Evolutionary conservation across 2,888 invertebrate species (phyloP).

Genomic region (Gymnosoma rotundatum): DNA sequence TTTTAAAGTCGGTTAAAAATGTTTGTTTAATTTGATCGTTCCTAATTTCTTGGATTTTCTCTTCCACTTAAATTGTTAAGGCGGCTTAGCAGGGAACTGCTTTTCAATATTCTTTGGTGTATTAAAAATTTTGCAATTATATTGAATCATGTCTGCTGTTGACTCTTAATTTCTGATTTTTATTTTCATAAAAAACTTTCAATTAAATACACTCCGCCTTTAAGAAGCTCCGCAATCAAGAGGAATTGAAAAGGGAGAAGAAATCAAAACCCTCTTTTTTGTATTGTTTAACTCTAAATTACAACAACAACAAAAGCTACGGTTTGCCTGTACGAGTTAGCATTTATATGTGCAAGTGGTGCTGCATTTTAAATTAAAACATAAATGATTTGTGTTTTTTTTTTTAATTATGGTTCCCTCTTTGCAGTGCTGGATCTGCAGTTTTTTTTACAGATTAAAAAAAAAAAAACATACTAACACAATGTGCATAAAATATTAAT

Average conservation of each 20-base stretch:
- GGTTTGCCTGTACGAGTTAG: background rate
- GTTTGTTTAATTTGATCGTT: no score
- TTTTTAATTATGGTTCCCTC: conserved; percentile 11
- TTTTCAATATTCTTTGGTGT: conserved; percentile 12
- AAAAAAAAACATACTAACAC: conserved; percentile 45
- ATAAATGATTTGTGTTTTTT: conserved; percentile 41
- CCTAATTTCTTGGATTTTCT: no score
- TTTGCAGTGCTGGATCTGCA: conserved; percentile 18
- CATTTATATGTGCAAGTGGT: conserved; percentile 47
- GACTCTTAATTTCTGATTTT: conserved; percentile 51
- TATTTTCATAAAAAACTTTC: conserved; percentile 49
- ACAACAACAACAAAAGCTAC: background rate
- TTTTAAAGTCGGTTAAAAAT: no score
- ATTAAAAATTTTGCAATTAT: conserved; percentile 25
- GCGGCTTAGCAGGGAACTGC: conserved; percentile 9
- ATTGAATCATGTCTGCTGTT: conserved; percentile 43
- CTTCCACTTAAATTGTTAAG: conserved; percentile 11
- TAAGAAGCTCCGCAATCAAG: background rate
- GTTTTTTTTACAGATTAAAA: background rate
- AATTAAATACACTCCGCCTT: conserved; percentile 50
- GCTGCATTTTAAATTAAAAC: conserved; percentile 65
- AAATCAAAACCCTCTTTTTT: conserved; percentile 33
- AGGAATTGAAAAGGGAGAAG: background rate
- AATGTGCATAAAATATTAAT: conserved; percentile 58
- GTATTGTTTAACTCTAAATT: conserved; percentile 2